Base-by-base conservation (phyloP, 2,888 invertebrate genomes). In the Thereva unica region DNA sequence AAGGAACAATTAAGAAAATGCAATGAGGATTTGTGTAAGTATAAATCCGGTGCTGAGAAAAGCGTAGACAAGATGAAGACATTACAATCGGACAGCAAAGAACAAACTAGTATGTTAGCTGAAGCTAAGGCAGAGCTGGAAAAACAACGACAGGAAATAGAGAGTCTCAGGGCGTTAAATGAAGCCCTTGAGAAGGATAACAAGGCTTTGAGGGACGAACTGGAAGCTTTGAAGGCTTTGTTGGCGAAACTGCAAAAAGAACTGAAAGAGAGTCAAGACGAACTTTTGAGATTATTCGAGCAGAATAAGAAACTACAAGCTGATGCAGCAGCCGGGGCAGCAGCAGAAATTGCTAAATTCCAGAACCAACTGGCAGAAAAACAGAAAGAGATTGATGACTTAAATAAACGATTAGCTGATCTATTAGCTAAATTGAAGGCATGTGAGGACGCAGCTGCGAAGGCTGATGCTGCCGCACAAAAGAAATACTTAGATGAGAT, bases 401-500 rank as follows among this genome's bases (percentile, higher is more conserved):
- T 44, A 10, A 38, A 53, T 37, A 34, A n/a, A n/a, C 44, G 54
- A 40, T 9, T 38, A 4, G 10, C 8, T 45, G 64, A 64, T n/a
- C 44, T 52, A 8, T 53, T 41, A 12, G 45, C n/a, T 8, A 12
- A 45, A 10, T 42, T 54, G 2, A 45, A 40, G n/a, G 52, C 37
- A 10, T 64, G 52, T 37, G 37, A 47, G 7, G 47, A 34, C 10
- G 49, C 45, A 9, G 5, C 49, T 5, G 35, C 40, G 44, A 9
- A 1, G 4, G 9, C 49, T 23, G 23, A 23, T 23, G 4, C 42
- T 55, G 42, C 2, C 23, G n/a, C 5, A 56, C 34, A 34, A 42
- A 44, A n/a, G n/a, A 56, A 42, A 2, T 44, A 3, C 5, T 8
- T 34, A n/a, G 40, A 38, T n/a, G 66, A 66, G 6, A 50, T 56